phyloP scores from a whole-genome alignment of 2,797 vertebrate species.

The Chaetophractus vellerosus region DNA sequence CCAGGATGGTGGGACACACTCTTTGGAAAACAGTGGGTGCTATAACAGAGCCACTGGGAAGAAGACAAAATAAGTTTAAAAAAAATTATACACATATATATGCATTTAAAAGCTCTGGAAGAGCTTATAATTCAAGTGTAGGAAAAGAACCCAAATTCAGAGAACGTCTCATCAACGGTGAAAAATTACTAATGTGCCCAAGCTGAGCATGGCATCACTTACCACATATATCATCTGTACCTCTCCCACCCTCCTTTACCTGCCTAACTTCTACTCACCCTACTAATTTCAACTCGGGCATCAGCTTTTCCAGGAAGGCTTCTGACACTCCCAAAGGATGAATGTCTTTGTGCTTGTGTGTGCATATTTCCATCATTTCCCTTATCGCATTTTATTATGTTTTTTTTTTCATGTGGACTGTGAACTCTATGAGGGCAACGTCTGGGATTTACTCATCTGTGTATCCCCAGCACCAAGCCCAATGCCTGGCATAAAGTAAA shows the following conservation, averaged over 20 bases:
- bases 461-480: not conserved
- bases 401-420: constrained; percentile 44
- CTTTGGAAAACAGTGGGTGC: not conserved
- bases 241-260: not conserved
- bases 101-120: not conserved
- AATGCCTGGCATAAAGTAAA: not conserved
- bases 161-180: not conserved
- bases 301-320: constrained; percentile 55
- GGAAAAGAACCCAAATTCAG: not conserved
- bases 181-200: not conserved
- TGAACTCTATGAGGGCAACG: constrained; percentile 67
- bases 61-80: constrained; percentile 51
- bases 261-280: not conserved
- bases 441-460: not conserved
- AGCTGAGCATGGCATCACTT: no score
- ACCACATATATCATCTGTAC: accelerated
- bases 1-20: not conserved
- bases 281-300: not conserved
- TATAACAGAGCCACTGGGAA: not conserved
- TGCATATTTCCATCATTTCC: not conserved
- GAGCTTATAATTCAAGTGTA: not conserved
- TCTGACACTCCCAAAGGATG: not conserved
- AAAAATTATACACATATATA: not conserved
- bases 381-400: constrained; percentile 52
- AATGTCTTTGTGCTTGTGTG: not conserved